Evolutionary conservation across 2,797 vertebrate genomes (phyloP), one percentile per base, ranked within the genome.

Genomic region (Chloroceryle inda): DNA sequence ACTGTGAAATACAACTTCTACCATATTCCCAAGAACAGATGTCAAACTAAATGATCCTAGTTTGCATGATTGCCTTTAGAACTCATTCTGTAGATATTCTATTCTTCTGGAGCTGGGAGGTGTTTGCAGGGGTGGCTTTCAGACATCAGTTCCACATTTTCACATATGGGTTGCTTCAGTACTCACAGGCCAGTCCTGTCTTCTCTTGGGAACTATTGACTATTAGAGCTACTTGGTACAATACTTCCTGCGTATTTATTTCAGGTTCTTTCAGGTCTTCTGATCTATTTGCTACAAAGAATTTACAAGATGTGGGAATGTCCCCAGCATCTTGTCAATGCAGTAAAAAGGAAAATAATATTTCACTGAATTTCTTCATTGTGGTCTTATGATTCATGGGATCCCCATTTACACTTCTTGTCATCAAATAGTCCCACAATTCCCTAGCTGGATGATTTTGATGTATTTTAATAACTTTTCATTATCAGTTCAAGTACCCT

Each of bases 391-490:
- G 10, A 45, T 55, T 81, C 27, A 13, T 22, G 14, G 68, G 19
- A 49, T 85, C 24, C 21, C 15, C 29, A 37, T 93, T 66, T 80
- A 59, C 21, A 80, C 21, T 17, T 73, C 42, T 50, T 87, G 40
- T 82, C 52, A 91, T 91, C 59, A 79, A 68, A 47, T 13, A 77
- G 42, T 77, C 20, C 20, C 24, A 29, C 20, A 58, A 67, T 83
- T 95, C 61, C n/a, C 64, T 59, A 66, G 42, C 8, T 80, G 52
- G 24, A 5, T 74, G 66, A 59, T 83, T 95, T 66, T 83, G 44
- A 76, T 73, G 42, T 44, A 77, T 88, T 96, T 89, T 89, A 91
- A 83, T 88, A 88, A 87, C 50, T 47, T 94, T 76, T 88, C 59
- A 69, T 85, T 91, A 79, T 76, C 50, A 55, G 19, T 79, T 59